These are phyloP conservation scores for Urocynchramus pylzowi DNA, from an alignment of 2,113 vertebrate species.

Conservation along the genomic window DNA sequence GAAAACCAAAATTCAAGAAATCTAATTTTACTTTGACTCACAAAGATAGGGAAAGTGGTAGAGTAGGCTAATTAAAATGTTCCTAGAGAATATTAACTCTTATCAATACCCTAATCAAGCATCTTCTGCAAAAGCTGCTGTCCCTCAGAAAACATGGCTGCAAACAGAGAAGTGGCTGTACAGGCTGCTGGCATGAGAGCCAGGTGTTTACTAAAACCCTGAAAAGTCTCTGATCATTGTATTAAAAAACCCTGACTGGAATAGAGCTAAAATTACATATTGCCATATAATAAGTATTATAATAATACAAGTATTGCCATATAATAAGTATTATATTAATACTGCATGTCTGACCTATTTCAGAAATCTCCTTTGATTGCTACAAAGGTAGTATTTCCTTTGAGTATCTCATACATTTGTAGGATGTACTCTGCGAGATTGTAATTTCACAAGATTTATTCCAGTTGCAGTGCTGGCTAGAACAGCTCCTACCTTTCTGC, in stretches of 20 bases:
- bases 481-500: neutral
- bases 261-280: neutral
- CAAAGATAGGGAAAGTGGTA: neutral
- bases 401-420: neutral
- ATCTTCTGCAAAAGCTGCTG: neutral
- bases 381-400: neutral
- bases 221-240: neutral
- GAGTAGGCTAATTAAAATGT: neutral
- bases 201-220: neutral
- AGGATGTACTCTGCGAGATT: rapidly evolving
- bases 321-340: neutral
- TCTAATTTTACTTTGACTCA: neutral
- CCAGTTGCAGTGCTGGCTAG: neutral
- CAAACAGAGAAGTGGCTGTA: neutral
- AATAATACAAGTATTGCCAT: neutral
- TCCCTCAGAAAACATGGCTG: neutral
- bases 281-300: neutral
- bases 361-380: neutral
- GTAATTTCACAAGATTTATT: neutral
- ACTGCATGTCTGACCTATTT: neutral
- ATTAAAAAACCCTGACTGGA: neutral
- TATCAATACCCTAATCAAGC: neutral
- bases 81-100: neutral
- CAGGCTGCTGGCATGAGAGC: neutral
- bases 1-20: neutral